Base-by-base conservation (phyloP, 2,888 invertebrate genomes). In the Ectropis crepuscularia region DNA sequence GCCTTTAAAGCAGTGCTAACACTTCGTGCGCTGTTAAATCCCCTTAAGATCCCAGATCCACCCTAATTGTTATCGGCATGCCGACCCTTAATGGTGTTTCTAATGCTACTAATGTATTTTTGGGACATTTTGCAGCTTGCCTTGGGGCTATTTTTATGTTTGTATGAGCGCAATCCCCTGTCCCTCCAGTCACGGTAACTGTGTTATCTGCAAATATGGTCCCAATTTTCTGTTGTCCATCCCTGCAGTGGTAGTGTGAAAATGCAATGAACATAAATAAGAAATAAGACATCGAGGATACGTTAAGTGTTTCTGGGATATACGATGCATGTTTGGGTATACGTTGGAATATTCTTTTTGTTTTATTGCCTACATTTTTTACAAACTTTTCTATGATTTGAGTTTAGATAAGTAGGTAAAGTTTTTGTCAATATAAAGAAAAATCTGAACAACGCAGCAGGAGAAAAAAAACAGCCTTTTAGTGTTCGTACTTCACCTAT, bases 71-170 rank as follows among this genome's bases (percentile, higher is more conserved):
- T 90, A 90, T 90, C 89, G 88, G 89, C 76, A 79, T 76, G 82
- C 73, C 85, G 83, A 85, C 89, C 90, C 90, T 86, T 91, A 89
- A 90, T 89, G 88, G 89, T 87, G 85, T 87, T 88, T 91, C 91
- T 91, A 91, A 92, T 92, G 91, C 90, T 83, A 75, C 89, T 92
- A 92, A 92, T 92, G 91, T 90, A 89, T 90, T 92, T 92, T 90
- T 80, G 89, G 88, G 89, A 92, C 92, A 92, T 91, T 92, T 89
- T 91, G 91, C 92, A 92, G 92, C 90, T 89, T 89, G 91, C 92
- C 87, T 83, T 80, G 77, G 65, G 88, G 90, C 86, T 85, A 89
- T 90, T 91, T 90, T 90, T 92, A 88, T 90, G 86, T 92, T 86
- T 87, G 88, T 87, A 85, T 85, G 88, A 84, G 75, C 80, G 74